A percentile compares a stretch with the other conserved stretches of the same genome.
Conservation (phyloP, 1,140 invertebrate genomes). For the Sarcophaga bullata region DNA sequence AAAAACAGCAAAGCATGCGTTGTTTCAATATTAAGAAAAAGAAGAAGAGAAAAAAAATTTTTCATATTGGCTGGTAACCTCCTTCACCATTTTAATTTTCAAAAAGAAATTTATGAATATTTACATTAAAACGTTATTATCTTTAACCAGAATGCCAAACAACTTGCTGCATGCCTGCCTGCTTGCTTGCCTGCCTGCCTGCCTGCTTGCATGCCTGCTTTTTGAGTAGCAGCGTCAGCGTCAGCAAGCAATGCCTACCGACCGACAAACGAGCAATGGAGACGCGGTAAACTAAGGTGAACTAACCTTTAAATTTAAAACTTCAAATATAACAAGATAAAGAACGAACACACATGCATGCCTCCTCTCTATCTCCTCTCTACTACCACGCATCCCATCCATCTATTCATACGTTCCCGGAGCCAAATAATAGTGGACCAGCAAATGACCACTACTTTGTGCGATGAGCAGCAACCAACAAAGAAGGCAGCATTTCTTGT, state of each 20-base stretch:
- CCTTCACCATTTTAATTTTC: conserved; percentile 41
- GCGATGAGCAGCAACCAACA: background rate
- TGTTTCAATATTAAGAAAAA: background rate
- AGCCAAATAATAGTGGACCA: background rate
- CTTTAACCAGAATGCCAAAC: conserved; percentile 23
- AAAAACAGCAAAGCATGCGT: background rate
- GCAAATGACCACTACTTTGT: background rate
- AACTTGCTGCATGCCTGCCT: conserved; percentile 20
- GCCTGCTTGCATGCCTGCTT: too few relatives aligned
- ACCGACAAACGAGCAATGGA: conserved; percentile 34
- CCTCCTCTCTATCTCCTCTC: too few relatives aligned
- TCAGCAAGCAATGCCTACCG: conserved; percentile 12
- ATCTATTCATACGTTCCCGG: too few relatives aligned
- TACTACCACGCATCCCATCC: too few relatives aligned
- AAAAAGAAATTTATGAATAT: conserved; percentile 41
- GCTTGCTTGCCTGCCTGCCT: too few relatives aligned
- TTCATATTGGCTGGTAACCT: conserved; percentile 19
- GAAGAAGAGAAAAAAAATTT: background rate
- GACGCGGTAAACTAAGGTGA: conserved; percentile 35
- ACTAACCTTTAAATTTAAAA: conserved; percentile 39
- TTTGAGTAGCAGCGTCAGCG: background rate
- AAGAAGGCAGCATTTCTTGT: conserved; percentile 30
- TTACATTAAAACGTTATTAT: conserved; percentile 41
- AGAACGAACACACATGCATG: conserved; percentile 12
- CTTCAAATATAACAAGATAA: conserved; percentile 39